phyloP scores from a whole-genome alignment of 37 sponge, comb jelly and placozoan species.

The Tethya wilhelma region DNA sequence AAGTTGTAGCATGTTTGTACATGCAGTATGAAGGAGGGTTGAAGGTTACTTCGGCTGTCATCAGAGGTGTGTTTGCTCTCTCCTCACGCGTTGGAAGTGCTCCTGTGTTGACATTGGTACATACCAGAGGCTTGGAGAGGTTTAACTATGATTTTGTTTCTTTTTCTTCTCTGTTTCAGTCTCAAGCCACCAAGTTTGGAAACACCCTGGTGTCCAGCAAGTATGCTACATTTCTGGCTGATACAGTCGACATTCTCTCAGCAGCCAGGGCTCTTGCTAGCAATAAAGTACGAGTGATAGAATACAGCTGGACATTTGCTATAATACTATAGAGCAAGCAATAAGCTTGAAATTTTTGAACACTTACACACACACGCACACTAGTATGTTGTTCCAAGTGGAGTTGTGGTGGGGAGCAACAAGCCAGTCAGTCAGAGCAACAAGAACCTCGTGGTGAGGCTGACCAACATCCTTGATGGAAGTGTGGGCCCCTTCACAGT shows the following conservation, averaged over 20 bases:
- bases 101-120: conserved; percentile 48
- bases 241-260: conserved; percentile 30
- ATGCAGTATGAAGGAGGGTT: conserved; percentile 61
- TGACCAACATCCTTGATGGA: conserved; percentile 33
- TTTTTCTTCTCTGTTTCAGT: conserved; percentile 14
- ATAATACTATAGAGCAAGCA: background rate
- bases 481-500: conserved; percentile 17
- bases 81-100: conserved; percentile 8
- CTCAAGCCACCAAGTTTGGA: conserved; percentile 63
- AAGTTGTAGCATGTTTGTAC: background rate
- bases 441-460: conserved; percentile 20
- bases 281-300: conserved; percentile 6
- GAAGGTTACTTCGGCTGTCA: conserved; percentile 49
- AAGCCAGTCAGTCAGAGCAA: conserved; percentile 26
- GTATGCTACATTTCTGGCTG: conserved; percentile 29
- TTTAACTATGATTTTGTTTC: background rate
- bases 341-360: background rate
- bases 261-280: conserved; percentile 34
- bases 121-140: no score
- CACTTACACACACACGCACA: background rate
- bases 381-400: conserved; percentile 60
- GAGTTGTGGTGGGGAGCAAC: background rate
- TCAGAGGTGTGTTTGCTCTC: conserved; percentile 53
- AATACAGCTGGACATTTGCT: background rate
- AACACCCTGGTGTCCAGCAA: conserved; percentile 70